A percentile compares a stretch with the other conserved stretches of the same genome.
Evolutionary conservation across 2,888 invertebrate genomes (phyloP).

Genomic region (Cataglyphis cursor): DNA sequence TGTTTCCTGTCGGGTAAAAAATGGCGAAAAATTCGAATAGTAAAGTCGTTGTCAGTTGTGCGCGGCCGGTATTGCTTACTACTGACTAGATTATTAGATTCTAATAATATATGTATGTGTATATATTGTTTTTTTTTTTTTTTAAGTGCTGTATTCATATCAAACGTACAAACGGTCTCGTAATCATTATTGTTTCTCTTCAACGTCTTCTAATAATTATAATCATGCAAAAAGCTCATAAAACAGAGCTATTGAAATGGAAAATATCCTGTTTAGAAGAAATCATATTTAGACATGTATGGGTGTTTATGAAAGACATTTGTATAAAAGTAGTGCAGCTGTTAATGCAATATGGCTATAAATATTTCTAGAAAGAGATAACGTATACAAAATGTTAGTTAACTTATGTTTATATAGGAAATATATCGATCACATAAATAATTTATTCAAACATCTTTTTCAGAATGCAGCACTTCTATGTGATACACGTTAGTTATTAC

Average conservation of each 20-base stretch:
- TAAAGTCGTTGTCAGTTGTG: constrained; percentile 83
- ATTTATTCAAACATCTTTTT: constrained; percentile 69
- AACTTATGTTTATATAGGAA: constrained; percentile 51
- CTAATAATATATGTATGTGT: constrained; percentile 65
- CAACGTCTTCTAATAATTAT: constrained; percentile 45
- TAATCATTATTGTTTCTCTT: constrained; percentile 50
- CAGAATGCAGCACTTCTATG: constrained; percentile 78
- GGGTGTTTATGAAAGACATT: constrained; percentile 42
- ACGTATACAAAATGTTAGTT: constrained; percentile 57
- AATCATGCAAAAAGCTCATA: constrained; percentile 53
- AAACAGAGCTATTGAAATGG: constrained; percentile 51
- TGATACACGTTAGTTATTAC: constrained; percentile 68
- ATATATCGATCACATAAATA: constrained; percentile 55
- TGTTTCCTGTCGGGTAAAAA: constrained; percentile 81
- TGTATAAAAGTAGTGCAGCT: constrained; percentile 52
- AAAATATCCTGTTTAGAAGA: constrained; percentile 40
- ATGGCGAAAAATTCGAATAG: constrained; percentile 78
- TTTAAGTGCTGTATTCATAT: constrained; percentile 77
- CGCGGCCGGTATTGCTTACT: constrained; percentile 82
- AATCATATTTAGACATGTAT: constrained; percentile 51
- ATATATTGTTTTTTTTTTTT: constrained; percentile 61
- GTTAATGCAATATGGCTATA: constrained; percentile 28
- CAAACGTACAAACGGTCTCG: constrained; percentile 71
- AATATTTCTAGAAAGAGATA: constrained; percentile 53
- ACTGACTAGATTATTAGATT: constrained; percentile 74